Evolutionary conservation across 2,113 vertebrate genomes (phyloP).

Genomic region (Chlorodrepanis virens): DNA sequence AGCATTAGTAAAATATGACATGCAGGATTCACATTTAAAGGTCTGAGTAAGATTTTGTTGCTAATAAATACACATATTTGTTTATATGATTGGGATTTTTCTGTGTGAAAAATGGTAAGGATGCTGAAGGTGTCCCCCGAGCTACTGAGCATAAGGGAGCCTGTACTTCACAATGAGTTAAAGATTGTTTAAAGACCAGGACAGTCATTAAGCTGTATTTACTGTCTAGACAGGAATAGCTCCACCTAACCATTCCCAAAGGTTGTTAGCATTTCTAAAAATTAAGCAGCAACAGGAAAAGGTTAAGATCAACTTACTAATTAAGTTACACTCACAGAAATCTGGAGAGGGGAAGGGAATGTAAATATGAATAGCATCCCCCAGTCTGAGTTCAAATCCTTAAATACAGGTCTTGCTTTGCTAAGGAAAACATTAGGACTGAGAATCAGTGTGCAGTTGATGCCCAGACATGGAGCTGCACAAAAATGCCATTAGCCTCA

Average conservation of each 20-base stretch:
- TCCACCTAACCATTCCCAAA: conserved; percentile 70
- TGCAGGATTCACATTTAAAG: background rate
- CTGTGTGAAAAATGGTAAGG: background rate
- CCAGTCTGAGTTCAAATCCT: background rate
- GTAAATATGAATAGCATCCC: conserved; percentile 29
- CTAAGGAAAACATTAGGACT: background rate
- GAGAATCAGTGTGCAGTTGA: background rate
- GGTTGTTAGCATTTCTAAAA: conserved; percentile 69
- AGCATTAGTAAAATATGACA: background rate
- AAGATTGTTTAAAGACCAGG: conserved; percentile 55
- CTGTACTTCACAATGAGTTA: conserved; percentile 11
- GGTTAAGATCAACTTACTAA: conserved; percentile 66
- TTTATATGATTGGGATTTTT: background rate
- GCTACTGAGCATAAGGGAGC: background rate
- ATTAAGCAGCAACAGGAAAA: conserved; percentile 62
- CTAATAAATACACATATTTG: background rate
- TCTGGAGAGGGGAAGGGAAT: conserved; percentile 22
- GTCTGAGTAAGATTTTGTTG: background rate
- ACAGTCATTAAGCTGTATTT: conserved; percentile 64
- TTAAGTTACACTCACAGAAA: conserved; percentile 60
- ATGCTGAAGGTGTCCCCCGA: background rate
- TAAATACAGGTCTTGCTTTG: background rate
- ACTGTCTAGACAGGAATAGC: conserved; percentile 68
- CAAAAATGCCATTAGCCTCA: background rate
- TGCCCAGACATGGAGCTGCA: background rate